Evolutionary conservation across 2,797 vertebrate genomes (phyloP), one percentile per base, ranked within the genome.

Genomic region (Oreortyx pictus): DNA sequence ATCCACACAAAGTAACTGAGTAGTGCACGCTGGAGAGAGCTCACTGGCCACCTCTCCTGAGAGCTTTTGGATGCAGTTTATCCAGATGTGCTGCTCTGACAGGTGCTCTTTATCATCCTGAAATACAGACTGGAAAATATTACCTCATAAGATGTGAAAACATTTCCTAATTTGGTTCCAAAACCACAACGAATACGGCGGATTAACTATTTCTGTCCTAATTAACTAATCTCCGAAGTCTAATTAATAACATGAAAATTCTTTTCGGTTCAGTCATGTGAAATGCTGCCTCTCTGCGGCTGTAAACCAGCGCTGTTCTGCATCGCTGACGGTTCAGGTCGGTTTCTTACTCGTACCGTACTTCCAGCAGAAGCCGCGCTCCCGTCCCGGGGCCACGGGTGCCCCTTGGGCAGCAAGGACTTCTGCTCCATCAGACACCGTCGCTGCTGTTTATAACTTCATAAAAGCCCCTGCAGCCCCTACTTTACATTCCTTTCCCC

Each of bases 61-160:
- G 91, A 82, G 73, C 44, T 17, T 25, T 6, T 59, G n/a, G 62
- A 54, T 39, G 31, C 33, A 20, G 37, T 59, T 87, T 37, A 43
- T 59, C 61, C 88, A 88, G 83, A 88, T 68, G 78, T 71, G 80
- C 75, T 57, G 31, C 7, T 62, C 22, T 75, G 77, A 37, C 73
- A 81, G 77, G 66, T 81, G 79, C 13, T 86, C 67, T 77, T 71
- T 31, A 52, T 64, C 71, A 44, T 23, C 46, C 64, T 67, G 35
- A 72, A 83, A 73, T 41, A 76, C 54, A 57, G 33, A 62, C 31
- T 1, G 92, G 64, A 91, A 92, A 84, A 61, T 7, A 37, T 4
- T 14, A 54, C 71, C 23, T 52, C 0, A 1, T 15, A 60, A 88
- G 24, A 71, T 50, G 49, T 3, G 10, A 77, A 57, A 88, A 54